Evolutionary conservation across 1,140 invertebrate species (phyloP).

Genomic region (Ditylenchus dipsaci): DNA sequence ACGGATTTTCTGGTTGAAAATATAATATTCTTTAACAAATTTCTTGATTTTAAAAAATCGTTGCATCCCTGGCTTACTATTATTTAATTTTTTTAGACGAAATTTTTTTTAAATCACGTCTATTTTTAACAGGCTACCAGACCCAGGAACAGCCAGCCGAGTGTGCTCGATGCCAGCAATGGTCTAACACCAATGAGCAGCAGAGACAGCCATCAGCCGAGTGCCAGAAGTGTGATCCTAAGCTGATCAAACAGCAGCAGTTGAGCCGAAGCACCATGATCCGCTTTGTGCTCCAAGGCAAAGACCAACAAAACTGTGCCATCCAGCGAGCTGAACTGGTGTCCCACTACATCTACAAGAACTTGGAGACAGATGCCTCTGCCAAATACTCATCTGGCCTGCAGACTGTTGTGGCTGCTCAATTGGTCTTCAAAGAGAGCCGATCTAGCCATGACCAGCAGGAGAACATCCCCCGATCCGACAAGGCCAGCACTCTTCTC

Average conservation of each 20-base stretch:
- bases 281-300: background rate
- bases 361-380: background rate
- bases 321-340: background rate
- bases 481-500: conserved; percentile 22
- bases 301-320: background rate
- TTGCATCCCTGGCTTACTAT: no score
- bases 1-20: no score
- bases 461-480: background rate
- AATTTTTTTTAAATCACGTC: no score
- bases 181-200: background rate
- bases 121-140: background rate
- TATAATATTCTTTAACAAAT: no score
- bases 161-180: background rate
- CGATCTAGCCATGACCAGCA: background rate
- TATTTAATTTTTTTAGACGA: no score
- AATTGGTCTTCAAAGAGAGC: background rate
- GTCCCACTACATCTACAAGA: conserved; percentile 1
- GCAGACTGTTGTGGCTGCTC: conserved; percentile 3
- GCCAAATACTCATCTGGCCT: background rate
- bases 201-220: background rate
- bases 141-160: conserved; percentile 1
- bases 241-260: background rate
- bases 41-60: no score
- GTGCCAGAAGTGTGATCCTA: background rate
- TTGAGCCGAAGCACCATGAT: background rate